Evolutionary conservation across 2,888 invertebrate genomes (phyloP).

Genomic region (Helobdella robusta): DNA sequence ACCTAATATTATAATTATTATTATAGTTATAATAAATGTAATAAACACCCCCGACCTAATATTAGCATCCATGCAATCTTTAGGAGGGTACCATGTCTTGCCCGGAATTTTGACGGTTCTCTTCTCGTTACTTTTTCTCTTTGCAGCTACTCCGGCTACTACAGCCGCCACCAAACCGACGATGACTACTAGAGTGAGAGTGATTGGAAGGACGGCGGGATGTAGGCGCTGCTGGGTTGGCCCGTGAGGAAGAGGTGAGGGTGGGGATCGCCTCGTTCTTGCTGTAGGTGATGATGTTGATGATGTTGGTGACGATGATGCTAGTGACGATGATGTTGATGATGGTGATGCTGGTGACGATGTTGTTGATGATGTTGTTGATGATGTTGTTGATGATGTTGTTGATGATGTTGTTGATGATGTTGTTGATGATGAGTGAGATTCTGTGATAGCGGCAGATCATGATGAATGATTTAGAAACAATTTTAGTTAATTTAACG

Average conservation of each 20-base stretch:
- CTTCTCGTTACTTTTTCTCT: conserved; percentile 10
- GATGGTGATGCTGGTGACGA: no score
- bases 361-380: no score
- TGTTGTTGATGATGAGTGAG: neutral
- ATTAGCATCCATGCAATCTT: neutral
- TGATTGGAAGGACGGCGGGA: neutral
- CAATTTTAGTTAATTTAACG: no score
- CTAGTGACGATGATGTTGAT: no score
- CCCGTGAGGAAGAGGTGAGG: neutral
- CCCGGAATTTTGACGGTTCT: neutral
- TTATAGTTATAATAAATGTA: neutral
- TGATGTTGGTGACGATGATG: no score
- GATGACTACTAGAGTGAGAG: neutral
- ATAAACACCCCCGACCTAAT: conserved; percentile 1
- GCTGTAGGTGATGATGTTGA: no score
- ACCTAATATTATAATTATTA: neutral
- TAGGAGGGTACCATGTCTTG: conserved; percentile 14
- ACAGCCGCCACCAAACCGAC: neutral
- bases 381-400: no score
- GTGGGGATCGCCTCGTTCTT: neutral
- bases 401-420: neutral
- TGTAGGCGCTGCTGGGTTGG: neutral
- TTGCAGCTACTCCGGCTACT: neutral
- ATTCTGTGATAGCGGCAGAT: neutral
- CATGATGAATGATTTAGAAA: no score